Conservation (phyloP, 2,888 invertebrate genomes). For the Noctua pronuba region DNA sequence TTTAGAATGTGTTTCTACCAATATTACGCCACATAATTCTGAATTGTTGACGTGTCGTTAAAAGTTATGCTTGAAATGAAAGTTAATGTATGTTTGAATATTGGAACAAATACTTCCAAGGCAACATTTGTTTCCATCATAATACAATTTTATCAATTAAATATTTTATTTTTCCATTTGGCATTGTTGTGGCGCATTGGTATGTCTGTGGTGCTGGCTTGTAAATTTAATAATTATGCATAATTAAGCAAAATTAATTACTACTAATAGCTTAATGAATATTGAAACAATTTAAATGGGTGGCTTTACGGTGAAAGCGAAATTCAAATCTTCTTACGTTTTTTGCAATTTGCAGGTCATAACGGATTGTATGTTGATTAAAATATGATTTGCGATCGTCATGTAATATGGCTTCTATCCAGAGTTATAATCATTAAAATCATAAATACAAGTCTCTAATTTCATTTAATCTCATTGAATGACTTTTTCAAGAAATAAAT, state of each 20-base stretch:
- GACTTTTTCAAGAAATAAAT: no score
- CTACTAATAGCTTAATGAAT: background rate
- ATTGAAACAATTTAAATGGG: background rate
- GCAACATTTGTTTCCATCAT: background rate
- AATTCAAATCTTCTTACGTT: no score
- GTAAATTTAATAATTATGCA: background rate
- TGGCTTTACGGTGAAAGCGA: no score
- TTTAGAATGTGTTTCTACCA: constrained; percentile 52
- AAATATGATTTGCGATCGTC: no score
- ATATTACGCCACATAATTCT: constrained; percentile 53
- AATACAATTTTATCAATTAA: no score
- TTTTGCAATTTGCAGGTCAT: no score
- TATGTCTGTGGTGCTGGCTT: rapidly evolving
- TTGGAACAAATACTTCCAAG: constrained; percentile 8
- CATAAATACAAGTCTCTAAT: no score
- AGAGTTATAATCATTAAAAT: no score
- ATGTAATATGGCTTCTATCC: no score
- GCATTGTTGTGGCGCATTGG: background rate
- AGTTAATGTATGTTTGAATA: constrained; percentile 4
- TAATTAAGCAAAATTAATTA: no score
- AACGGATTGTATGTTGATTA: no score
- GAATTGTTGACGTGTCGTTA: constrained; percentile 37
- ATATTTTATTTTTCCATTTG: background rate
- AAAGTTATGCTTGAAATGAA: constrained; percentile 37
- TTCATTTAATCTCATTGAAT: no score